Conservation (phyloP, 2,113 vertebrate genomes). For the Hippoglossus stenolepis region DNA sequence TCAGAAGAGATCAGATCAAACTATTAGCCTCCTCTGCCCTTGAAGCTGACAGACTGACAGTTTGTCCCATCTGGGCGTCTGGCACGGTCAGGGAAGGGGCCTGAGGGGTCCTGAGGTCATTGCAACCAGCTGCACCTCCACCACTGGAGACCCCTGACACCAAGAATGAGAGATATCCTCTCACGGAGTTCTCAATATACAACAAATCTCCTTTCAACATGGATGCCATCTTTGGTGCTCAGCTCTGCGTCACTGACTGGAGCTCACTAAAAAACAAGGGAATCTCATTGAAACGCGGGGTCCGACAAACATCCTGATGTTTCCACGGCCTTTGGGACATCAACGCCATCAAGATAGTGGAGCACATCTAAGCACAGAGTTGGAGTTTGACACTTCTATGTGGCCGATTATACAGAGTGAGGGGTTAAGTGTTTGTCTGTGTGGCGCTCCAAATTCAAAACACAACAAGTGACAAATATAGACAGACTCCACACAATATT, state of each 20-base stretch:
- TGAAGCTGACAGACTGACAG: constrained; percentile 69
- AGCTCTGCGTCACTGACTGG: constrained; percentile 67
- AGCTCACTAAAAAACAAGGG: constrained; percentile 61
- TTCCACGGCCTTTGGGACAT: constrained; percentile 17
- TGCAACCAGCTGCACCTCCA: constrained; percentile 76
- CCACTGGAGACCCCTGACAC: constrained; percentile 59
- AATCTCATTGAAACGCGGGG: constrained; percentile 17
- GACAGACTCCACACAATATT: background rate
- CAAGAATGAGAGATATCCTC: constrained; percentile 45
- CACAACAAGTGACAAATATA: constrained; percentile 32
- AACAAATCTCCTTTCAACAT: constrained; percentile 39
- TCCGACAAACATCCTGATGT: constrained; percentile 26
- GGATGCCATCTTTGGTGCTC: constrained; percentile 48
- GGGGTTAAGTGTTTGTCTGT: constrained; percentile 11
- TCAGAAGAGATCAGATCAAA: constrained; percentile 79
- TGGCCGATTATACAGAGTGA: constrained; percentile 3
- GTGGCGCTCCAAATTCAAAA: constrained; percentile 48
- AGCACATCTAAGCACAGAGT: constrained; percentile 18
- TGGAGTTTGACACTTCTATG: background rate
- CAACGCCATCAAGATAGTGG: constrained; percentile 12
- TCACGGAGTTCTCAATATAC: constrained; percentile 25
- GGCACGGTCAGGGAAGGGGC: constrained; percentile 45
- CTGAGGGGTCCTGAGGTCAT: constrained; percentile 67
- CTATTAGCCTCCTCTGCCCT: constrained; percentile 62
- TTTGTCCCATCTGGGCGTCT: constrained; percentile 76